phyloP scores from a whole-genome alignment of 2,888 invertebrate species.

The Lapara coniferarum region DNA sequence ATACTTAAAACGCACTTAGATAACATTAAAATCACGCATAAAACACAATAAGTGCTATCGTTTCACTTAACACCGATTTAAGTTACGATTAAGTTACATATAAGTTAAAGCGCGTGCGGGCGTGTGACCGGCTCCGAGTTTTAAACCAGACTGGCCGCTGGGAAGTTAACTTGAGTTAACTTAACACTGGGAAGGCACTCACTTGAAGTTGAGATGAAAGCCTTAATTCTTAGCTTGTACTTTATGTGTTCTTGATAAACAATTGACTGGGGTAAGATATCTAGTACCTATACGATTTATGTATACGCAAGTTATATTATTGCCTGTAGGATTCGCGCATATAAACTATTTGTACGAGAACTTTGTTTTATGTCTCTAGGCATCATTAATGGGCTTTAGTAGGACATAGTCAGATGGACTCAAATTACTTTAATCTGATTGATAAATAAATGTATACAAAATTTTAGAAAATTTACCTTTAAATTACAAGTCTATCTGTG shows the following conservation, averaged over 20 bases:
- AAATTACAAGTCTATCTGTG: no score
- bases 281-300: no score
- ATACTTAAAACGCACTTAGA: slow-evolving; percentile 32
- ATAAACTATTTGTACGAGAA: no score
- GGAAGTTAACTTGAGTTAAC: slow-evolving; percentile 33
- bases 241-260: slow-evolving; percentile 29
- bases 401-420: no score
- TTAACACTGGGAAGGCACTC: slow-evolving; percentile 41
- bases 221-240: slow-evolving; percentile 32
- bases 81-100: slow-evolving; percentile 55
- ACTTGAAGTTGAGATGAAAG: slow-evolving; percentile 30
- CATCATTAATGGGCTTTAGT: no score
- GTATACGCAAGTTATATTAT: no score
- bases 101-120: slow-evolving; percentile 37
- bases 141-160: slow-evolving; percentile 51
- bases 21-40: neutral
- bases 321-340: no score
- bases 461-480: no score
- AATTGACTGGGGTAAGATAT: neutral
- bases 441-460: no score
- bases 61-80: slow-evolving; percentile 44
- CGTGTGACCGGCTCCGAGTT: slow-evolving; percentile 52
- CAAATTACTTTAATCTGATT: no score
- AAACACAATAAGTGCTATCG: slow-evolving; percentile 29
- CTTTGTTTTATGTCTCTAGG: no score